phyloP scores from a whole-genome alignment of 2,797 vertebrate species.

The Alca torda region DNA sequence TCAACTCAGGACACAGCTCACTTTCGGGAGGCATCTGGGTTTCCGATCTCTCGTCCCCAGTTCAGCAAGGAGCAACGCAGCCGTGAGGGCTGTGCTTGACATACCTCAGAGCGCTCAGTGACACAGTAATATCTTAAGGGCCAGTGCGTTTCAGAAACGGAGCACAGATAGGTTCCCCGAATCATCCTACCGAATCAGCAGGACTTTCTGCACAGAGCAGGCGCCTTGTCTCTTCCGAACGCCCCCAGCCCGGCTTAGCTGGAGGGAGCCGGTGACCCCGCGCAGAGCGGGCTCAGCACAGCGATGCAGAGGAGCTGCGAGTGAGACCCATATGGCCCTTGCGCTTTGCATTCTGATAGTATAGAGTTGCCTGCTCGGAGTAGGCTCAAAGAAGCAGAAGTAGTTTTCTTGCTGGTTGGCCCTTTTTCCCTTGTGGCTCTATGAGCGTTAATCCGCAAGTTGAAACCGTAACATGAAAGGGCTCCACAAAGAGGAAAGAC shows the following conservation, averaged over 20 bases:
- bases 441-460: neutral
- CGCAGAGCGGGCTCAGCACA: neutral
- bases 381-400: neutral
- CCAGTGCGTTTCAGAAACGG: rapidly evolving
- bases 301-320: neutral
- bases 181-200: neutral
- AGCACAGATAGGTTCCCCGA: neutral
- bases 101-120: neutral
- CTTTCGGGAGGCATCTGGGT: rapidly evolving
- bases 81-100: neutral
- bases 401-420: neutral
- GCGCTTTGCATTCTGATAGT: neutral
- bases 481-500: neutral
- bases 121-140: neutral
- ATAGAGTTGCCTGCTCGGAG: neutral
- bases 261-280: neutral
- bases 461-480: neutral
- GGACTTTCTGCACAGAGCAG: neutral
- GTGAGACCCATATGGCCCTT: neutral
- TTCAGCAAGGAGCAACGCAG: neutral
- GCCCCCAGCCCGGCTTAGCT: neutral
- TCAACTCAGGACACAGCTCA: neutral
- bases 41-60: rapidly evolving
- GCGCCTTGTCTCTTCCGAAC: neutral
- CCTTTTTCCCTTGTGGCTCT: neutral